These are phyloP conservation scores for Penelope pileata DNA, from an alignment of 2,113 vertebrate species.

Conservation along the genomic window DNA sequence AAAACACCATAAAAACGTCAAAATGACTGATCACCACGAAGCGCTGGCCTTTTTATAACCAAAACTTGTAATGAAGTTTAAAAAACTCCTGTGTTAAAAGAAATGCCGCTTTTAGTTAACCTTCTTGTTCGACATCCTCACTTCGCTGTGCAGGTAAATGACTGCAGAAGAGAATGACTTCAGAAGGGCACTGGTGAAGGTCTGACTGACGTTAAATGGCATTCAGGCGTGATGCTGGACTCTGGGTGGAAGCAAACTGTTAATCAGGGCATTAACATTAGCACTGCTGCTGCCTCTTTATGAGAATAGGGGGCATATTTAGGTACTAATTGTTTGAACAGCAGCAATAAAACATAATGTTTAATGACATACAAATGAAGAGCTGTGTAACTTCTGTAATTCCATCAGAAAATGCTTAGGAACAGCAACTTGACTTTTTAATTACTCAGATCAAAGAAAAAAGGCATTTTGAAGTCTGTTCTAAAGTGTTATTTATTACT, in stretches of 20 bases:
- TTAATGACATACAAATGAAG: conserved; percentile 61
- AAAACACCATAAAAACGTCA: conserved; percentile 72
- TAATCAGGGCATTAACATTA: not conserved
- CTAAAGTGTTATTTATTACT: conserved; percentile 57
- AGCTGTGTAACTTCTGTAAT: conserved; percentile 2
- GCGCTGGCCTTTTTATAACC: conserved; percentile 25
- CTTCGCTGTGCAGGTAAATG: not conserved
- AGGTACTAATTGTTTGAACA: conserved; percentile 52
- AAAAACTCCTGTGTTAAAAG: conserved; percentile 31
- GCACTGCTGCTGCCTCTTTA: not conserved
- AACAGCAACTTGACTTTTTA: conserved; percentile 42
- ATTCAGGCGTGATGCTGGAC: not conserved
- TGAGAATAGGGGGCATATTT: conserved; percentile 30
- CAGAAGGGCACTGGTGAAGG: conserved; percentile 1
- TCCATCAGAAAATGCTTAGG: conserved; percentile 29
- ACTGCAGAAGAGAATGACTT: not conserved
- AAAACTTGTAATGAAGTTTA: conserved; percentile 49
- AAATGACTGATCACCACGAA: conserved; percentile 57
- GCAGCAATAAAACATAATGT: conserved; percentile 21
- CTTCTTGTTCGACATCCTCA: not conserved
- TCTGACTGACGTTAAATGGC: not conserved
- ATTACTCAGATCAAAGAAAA: conserved; percentile 59
- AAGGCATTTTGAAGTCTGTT: conserved; percentile 50
- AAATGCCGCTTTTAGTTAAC: conserved; percentile 62
- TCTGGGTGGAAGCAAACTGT: not conserved